Percentiles rank a stretch among this genome's conserved stretches.
Evolutionary conservation across 2,888 invertebrate genomes (phyloP).

Genomic region (Platycheirus albimanus): DNA sequence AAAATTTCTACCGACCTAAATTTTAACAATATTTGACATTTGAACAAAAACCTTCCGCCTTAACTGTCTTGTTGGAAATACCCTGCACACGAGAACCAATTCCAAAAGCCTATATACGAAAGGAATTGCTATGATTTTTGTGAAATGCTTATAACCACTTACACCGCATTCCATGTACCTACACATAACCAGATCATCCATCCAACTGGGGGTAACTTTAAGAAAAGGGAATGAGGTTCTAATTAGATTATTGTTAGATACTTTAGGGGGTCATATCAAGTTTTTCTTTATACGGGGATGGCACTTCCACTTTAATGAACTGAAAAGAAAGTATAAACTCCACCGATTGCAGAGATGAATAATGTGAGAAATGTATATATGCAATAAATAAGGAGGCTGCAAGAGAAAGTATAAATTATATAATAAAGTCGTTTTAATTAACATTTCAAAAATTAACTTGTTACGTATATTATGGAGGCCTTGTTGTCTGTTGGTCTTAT

Average conservation of each 20-base stretch:
- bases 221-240: constrained; percentile 52
- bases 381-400: constrained; percentile 12
- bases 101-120: neutral
- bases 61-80: too few species aligned
- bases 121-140: neutral
- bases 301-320: neutral
- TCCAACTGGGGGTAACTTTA: constrained; percentile 33
- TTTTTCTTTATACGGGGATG: constrained; percentile 36
- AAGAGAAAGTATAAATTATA: constrained; percentile 43
- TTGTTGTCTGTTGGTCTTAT: too few species aligned
- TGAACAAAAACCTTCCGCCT: too few species aligned
- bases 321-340: neutral
- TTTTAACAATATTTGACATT: too few species aligned
- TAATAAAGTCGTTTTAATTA: constrained; percentile 55
- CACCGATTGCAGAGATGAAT: constrained; percentile 52
- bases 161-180: neutral
- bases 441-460: constrained; percentile 64
- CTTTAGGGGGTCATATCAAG: constrained; percentile 26
- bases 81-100: too few species aligned
- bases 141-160: neutral
- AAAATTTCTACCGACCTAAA: too few species aligned
- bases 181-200: too few species aligned
- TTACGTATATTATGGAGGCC: constrained; percentile 49
- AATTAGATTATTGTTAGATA: constrained; percentile 71
- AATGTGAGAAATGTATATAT: constrained; percentile 61